Base-by-base conservation (phyloP, 2,888 invertebrate genomes). In the Globia sparganii region DNA sequence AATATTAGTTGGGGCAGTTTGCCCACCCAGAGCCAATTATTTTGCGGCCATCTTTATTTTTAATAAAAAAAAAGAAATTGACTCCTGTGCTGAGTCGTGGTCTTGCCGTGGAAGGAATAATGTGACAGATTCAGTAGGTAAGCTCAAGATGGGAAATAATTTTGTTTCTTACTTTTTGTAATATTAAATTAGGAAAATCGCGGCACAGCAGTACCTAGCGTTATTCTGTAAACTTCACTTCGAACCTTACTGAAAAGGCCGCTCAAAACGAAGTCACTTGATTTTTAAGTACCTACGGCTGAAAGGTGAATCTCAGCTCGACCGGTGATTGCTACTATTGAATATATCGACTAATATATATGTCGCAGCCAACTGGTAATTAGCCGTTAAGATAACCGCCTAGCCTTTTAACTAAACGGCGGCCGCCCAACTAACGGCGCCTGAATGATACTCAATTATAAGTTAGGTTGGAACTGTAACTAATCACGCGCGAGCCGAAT, bases 141-240 rank as follows among this genome's bases (percentile, higher is more conserved):
- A 15, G 25, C 13, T 73, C 5, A 21, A 73, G 18, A 43, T 37
- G 43, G 18, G 9, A 25, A 46, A 34, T 18, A 18, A 37, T 43
- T 64, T 62, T 11, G 2, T 49, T 21, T 21, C 18, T 49, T 53
- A 31, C 6, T 56, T 71, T 72, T 40, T 25, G 25, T 40, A 18
- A 8, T 25, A 56, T 25, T 49, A 56, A 49, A 56, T n/a, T 13
- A 25, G 28, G n/a, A 13, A 34, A 72, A 49, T 53, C 25, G 34
- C 25, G n/a, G 4, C n/a, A n/a, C n/a, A n/a, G 11, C 18, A 25
- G 8, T 13, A n/a, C n/a, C n/a, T n/a, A 28, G 9, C 43, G 43
- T 2, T 77, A 62, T 62, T 80, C 61, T 62, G 34, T 37, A 43
- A 61, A 37, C n/a, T 53, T 68, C 13, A 28, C 9, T 56, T 65